Evolutionary conservation across 2,113 vertebrate genomes (phyloP).

Genomic region (Meleagris gallopavo): DNA sequence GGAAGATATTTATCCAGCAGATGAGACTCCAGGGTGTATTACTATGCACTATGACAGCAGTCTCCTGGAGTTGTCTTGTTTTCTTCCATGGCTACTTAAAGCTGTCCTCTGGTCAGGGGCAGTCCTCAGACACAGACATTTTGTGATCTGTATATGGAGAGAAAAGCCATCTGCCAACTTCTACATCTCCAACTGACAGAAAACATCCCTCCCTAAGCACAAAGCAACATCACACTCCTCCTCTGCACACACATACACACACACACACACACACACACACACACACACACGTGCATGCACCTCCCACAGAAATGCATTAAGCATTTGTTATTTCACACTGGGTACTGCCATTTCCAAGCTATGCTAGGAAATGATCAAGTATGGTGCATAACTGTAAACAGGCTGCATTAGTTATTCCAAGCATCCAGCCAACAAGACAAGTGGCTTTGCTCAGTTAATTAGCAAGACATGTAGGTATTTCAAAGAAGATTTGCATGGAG

Average conservation of each 20-base stretch:
- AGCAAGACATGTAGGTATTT: not conserved
- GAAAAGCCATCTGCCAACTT: not conserved
- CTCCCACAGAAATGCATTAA: not conserved
- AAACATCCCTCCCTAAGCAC: not conserved
- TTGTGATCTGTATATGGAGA: not conserved
- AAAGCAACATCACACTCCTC: not conserved
- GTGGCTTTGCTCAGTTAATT: not conserved
- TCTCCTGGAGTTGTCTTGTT: not conserved
- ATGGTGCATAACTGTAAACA: fast-evolving
- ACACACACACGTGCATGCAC: fast-evolving
- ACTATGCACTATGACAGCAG: fast-evolving
- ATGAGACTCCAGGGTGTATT: not conserved
- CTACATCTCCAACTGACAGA: not conserved
- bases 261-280: no score
- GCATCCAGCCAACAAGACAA: not conserved
- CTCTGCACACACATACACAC: fast-evolving
- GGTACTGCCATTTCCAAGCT: not conserved
- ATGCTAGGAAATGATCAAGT: not conserved
- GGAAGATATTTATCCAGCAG: not conserved
- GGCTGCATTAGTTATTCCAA: not conserved
- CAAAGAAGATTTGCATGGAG: not conserved
- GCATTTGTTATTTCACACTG: not conserved
- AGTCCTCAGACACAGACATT: not conserved
- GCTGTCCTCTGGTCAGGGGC: not conserved
- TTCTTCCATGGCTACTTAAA: not conserved